Evolutionary conservation across 2,888 invertebrate genomes (phyloP).

Genomic region (Mechanitis messenoides): DNA sequence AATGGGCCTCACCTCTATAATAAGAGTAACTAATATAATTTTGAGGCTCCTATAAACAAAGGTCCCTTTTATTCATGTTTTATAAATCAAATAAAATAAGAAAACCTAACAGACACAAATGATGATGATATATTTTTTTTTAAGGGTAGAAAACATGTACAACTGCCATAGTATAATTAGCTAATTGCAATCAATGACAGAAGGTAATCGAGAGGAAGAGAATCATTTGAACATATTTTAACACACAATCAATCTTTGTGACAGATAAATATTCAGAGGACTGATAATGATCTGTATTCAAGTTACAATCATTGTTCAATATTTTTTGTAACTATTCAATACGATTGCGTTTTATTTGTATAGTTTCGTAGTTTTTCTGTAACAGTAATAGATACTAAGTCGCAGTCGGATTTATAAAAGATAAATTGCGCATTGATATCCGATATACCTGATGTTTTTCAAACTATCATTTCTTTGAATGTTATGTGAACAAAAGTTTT

Average conservation of each 20-base stretch:
- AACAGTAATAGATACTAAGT: conserved; percentile 64
- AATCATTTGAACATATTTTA: conserved; percentile 57
- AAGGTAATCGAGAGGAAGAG: conserved; percentile 61
- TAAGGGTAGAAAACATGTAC: conserved; percentile 8
- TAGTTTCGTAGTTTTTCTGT: conserved; percentile 52
- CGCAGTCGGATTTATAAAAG: conserved; percentile 57
- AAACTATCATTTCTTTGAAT: conserved; percentile 40
- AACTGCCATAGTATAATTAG: background rate
- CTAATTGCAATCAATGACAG: conserved; percentile 29
- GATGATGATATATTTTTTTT: too few relatives aligned
- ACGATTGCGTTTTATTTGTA: conserved; percentile 68
- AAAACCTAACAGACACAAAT: too few relatives aligned
- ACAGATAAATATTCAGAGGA: conserved; percentile 65
- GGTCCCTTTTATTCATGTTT: too few relatives aligned
- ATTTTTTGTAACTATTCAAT: conserved; percentile 56
- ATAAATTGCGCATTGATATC: conserved; percentile 69
- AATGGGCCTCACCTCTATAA: too few relatives aligned
- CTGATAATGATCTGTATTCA: conserved; percentile 73
- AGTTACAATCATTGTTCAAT: conserved; percentile 65
- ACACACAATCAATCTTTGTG: conserved; percentile 57
- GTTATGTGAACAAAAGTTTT: conserved; percentile 44
- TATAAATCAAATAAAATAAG: too few relatives aligned
- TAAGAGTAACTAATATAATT: too few relatives aligned
- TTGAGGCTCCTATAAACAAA: too few relatives aligned
- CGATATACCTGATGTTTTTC: conserved; percentile 69